Conservation (phyloP, 2,888 invertebrate genomes). For the Abrostola tripartita region DNA sequence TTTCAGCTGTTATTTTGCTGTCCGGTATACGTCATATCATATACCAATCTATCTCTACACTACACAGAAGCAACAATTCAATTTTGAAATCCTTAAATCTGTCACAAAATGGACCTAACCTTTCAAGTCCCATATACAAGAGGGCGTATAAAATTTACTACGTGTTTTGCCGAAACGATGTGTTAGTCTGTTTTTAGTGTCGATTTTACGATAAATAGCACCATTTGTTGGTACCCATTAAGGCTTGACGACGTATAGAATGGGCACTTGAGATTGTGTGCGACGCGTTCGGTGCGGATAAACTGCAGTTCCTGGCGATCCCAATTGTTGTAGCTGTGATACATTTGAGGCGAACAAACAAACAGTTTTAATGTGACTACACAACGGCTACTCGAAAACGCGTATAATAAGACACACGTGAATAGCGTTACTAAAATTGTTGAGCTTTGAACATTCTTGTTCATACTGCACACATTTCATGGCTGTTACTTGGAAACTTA, state of each 20-base stretch:
- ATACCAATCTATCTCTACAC: conserved; percentile 51
- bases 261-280: conserved; percentile 78
- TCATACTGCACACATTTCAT: conserved; percentile 39
- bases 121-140: conserved; percentile 54
- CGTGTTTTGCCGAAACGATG: conserved; percentile 76
- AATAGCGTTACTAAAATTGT: conserved; percentile 16
- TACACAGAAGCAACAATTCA: conserved; percentile 43
- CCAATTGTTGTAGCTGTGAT: conserved; percentile 59
- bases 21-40: conserved; percentile 53
- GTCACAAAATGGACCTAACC: conserved; percentile 31
- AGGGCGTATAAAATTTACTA: conserved; percentile 71
- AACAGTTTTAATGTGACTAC: conserved; percentile 48
- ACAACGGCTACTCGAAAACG: conserved; percentile 27
- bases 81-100: conserved; percentile 48
- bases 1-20: too few relatives aligned
- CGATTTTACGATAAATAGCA: conserved; percentile 84
- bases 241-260: conserved; percentile 76
- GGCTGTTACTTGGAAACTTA: conserved; percentile 28
- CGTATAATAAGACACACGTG: conserved; percentile 50
- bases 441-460: conserved; percentile 31
- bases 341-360: conserved; percentile 60
- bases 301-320: conserved; percentile 70
- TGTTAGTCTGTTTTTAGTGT: conserved; percentile 81
- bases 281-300: conserved; percentile 65
- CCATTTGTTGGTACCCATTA: conserved; percentile 80